Evolutionary conservation across 2,113 vertebrate genomes (phyloP).

Genomic region (Phaethornis superciliosus): DNA sequence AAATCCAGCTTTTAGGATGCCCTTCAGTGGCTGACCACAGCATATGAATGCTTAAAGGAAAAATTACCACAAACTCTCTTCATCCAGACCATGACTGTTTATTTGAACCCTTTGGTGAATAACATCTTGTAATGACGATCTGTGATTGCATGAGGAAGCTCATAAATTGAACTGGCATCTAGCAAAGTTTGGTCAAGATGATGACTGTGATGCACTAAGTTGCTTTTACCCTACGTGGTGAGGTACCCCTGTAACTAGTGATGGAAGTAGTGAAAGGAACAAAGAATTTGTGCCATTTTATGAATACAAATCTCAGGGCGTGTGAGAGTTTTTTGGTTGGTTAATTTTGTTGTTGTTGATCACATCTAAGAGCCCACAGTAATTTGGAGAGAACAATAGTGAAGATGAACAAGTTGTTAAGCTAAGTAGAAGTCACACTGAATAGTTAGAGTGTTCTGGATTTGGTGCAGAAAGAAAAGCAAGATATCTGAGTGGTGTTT

Average conservation of each 20-base stretch:
- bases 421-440: background rate
- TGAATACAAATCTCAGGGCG: background rate
- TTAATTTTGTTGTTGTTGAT: background rate
- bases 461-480: background rate
- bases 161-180: background rate
- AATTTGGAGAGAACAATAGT: background rate
- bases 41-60: background rate
- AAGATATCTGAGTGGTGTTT: background rate
- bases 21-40: background rate
- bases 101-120: background rate
- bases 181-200: background rate
- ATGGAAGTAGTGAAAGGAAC: no score
- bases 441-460: background rate
- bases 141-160: background rate
- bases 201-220: background rate
- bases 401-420: background rate
- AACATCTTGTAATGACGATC: background rate
- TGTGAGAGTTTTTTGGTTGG: background rate
- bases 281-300: background rate
- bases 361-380: background rate
- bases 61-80: background rate
- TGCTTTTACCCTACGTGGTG: background rate
- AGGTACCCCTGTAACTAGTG: background rate
- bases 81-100: background rate
- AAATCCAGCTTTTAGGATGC: background rate